Conservation (phyloP, 2,888 invertebrate species). For the Ectemnius cavifrons region DNA sequence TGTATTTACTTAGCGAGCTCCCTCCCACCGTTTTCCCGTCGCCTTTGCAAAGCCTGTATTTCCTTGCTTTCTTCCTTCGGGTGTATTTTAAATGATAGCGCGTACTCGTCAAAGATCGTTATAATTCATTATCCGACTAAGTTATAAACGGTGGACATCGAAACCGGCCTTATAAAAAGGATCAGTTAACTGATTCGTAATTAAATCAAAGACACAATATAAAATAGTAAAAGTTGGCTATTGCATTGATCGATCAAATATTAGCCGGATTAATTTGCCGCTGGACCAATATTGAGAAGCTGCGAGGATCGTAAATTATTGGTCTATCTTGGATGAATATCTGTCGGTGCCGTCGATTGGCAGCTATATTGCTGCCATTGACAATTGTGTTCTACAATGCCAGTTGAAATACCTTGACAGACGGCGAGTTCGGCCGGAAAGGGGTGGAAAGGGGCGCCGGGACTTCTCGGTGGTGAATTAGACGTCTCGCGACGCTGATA, state of each 20-base stretch:
- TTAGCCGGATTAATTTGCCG: conserved; percentile 3
- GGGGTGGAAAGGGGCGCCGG: background rate
- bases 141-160: background rate
- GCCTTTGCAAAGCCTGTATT: too few relatives aligned
- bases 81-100: too few relatives aligned
- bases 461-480: conserved; percentile 33
- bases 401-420: conserved; percentile 22
- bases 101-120: too few relatives aligned
- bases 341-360: conserved; percentile 37
- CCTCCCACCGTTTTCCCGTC: too few relatives aligned
- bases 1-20: too few relatives aligned
- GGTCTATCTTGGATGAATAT: conserved; percentile 36
- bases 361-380: conserved; percentile 41
- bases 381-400: conserved; percentile 52
- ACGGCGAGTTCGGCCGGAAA: too few relatives aligned
- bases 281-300: conserved; percentile 19
- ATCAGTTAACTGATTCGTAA: too few relatives aligned
- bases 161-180: too few relatives aligned
- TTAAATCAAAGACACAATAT: too few relatives aligned
- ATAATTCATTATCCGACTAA: background rate
- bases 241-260: too few relatives aligned
- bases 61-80: too few relatives aligned
- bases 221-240: too few relatives aligned
- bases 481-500: conserved; percentile 32
- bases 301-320: conserved; percentile 45